Evolutionary conservation across 2,888 invertebrate species (phyloP).

Genomic region (Drosophila greeni): DNA sequence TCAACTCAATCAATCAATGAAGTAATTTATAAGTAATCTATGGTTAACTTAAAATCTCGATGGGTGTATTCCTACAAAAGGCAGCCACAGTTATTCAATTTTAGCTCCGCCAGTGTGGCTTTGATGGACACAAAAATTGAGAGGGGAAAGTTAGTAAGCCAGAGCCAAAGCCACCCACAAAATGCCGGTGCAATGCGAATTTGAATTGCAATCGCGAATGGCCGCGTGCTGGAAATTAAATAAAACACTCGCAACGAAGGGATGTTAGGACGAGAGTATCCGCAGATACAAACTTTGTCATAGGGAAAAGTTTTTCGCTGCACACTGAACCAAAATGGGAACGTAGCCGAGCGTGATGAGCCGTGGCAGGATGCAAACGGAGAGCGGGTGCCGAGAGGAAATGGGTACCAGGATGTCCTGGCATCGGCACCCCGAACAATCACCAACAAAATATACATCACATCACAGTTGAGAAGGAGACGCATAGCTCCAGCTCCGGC

Average conservation of each 20-base stretch:
- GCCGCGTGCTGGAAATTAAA: slow-evolving; percentile 54
- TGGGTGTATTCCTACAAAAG: background rate
- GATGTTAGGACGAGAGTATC: slow-evolving; percentile 36
- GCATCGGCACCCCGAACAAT: slow-evolving; percentile 25
- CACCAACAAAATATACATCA: slow-evolving; percentile 15
- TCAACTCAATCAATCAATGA: slow-evolving; percentile 13
- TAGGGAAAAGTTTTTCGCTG: slow-evolving; percentile 48
- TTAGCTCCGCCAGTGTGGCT: slow-evolving; percentile 19
- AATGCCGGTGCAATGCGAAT: slow-evolving; percentile 31
- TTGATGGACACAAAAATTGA: slow-evolving; percentile 31
- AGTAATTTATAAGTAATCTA: slow-evolving; percentile 16
- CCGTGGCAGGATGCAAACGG: slow-evolving; percentile 28
- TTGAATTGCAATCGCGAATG: slow-evolving; percentile 54
- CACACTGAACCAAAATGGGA: slow-evolving; percentile 50
- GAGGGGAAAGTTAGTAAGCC: slow-evolving; percentile 25
- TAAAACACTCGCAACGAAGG: slow-evolving; percentile 45
- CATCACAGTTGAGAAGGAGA: slow-evolving; percentile 29
- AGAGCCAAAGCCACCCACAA: slow-evolving; percentile 3
- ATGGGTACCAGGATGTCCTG: slow-evolving; percentile 21
- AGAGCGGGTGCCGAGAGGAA: background rate
- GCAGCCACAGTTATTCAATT: slow-evolving; percentile 27
- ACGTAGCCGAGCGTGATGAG: slow-evolving; percentile 48
- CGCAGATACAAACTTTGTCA: slow-evolving; percentile 48
- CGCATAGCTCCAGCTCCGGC: slow-evolving; percentile 16
- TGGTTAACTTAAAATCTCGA: slow-evolving; percentile 9